These are phyloP conservation scores for Otolemur crassicaudatus DNA, from an alignment of 2,797 vertebrate species.

Conservation along the genomic window DNA sequence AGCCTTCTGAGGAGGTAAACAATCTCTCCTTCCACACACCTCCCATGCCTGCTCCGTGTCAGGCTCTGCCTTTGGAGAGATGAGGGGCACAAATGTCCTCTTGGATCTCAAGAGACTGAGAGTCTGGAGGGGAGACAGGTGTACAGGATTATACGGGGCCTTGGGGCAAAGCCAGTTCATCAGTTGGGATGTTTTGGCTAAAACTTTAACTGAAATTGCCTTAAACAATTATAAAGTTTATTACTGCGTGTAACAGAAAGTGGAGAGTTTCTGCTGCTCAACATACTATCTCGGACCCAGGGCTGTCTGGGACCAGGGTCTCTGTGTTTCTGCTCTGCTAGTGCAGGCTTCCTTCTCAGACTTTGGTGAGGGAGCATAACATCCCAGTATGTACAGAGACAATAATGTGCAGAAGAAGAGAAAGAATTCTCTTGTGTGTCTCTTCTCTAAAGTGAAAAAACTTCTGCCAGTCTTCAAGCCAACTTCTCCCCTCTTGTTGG, in stretches of 20 bases:
- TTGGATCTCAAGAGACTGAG: neutral
- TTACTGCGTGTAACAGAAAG: neutral
- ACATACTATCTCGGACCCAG: neutral
- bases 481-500: neutral
- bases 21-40: neutral
- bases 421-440: neutral
- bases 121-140: neutral
- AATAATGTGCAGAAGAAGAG: neutral
- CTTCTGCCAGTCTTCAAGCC: neutral
- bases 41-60: neutral
- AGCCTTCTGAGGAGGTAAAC: neutral
- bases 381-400: neutral
- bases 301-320: neutral
- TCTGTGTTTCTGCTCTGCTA: neutral
- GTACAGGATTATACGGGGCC: neutral
- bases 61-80: neutral
- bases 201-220: neutral
- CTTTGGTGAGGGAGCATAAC: neutral
- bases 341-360: neutral
- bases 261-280: neutral
- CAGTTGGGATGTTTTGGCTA: neutral
- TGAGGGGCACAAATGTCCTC: neutral
- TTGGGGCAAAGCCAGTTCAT: neutral
- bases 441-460: neutral
- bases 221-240: slow-evolving; percentile 2